phyloP scores from a whole-genome alignment of 1,140 invertebrate genomes.

The Penaeus japonicus region DNA sequence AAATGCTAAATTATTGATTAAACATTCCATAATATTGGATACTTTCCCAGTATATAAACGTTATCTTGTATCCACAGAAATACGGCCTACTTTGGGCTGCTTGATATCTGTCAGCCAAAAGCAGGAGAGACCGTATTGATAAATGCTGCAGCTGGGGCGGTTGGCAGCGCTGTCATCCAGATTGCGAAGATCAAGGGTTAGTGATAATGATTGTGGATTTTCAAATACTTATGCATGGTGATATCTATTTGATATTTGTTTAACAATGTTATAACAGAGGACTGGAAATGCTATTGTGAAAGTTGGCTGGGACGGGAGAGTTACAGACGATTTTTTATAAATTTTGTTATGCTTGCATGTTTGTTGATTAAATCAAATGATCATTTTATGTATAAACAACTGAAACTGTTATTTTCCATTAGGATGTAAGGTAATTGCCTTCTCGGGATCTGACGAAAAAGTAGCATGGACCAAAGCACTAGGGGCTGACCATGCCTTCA shows the following conservation, averaged over 20 bases:
- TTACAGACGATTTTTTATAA: too few relatives aligned
- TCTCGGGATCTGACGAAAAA: conserved; percentile 77
- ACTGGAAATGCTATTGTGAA: too few relatives aligned
- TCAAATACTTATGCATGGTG: not conserved
- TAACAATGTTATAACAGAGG: too few relatives aligned
- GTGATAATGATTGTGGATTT: not conserved
- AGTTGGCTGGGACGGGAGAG: too few relatives aligned
- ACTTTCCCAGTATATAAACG: too few relatives aligned
- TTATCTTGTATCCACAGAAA: conserved; percentile 61
- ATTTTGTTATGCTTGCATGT: too few relatives aligned
- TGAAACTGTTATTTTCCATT: conserved; percentile 19
- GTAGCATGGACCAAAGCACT: conserved; percentile 74
- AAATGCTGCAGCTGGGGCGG: conserved; percentile 69
- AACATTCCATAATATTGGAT: not conserved
- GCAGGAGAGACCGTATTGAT: conserved; percentile 75
- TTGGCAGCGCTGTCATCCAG: conserved; percentile 76
- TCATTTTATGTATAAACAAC: not conserved
- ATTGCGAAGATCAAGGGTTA: conserved; percentile 74
- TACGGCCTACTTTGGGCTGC: conserved; percentile 78
- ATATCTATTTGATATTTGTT: too few relatives aligned
- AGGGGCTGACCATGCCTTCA: conserved; percentile 74
- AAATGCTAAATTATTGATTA: conserved; percentile 9
- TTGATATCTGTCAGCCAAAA: conserved; percentile 75
- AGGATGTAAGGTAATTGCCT: conserved; percentile 76
- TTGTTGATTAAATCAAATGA: conserved; percentile 17